Evolutionary conservation across 2,797 vertebrate species (phyloP).

Genomic region (Caiman crocodilus): DNA sequence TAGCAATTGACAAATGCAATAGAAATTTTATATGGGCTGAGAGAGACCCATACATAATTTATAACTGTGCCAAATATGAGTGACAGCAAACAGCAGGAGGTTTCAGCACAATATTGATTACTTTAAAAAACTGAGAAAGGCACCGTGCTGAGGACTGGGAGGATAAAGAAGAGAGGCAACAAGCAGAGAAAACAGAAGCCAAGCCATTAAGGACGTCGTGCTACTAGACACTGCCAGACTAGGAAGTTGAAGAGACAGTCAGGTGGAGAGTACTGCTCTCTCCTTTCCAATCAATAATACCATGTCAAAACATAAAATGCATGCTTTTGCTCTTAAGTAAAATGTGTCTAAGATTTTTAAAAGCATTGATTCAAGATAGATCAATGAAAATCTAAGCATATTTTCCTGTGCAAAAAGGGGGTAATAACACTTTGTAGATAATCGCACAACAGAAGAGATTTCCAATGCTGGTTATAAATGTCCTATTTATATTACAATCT

Average conservation of each 20-base stretch:
- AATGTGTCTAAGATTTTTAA: slow-evolving; percentile 99
- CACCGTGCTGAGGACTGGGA: slow-evolving; percentile 82
- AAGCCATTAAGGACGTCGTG: slow-evolving; percentile 95
- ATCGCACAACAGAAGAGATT: slow-evolving; percentile 86
- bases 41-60: slow-evolving; percentile 94
- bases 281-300: slow-evolving; percentile 91
- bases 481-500: slow-evolving; percentile 79
- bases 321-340: slow-evolving; percentile 99
- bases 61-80: slow-evolving; percentile 91
- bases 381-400: slow-evolving; percentile 93
- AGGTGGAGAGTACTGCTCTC: slow-evolving; percentile 75
- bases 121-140: slow-evolving; percentile 87
- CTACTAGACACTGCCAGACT: slow-evolving; percentile 87
- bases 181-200: slow-evolving; percentile 84
- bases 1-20: slow-evolving; percentile 94
- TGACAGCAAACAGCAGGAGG: slow-evolving; percentile 90
- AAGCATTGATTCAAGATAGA: slow-evolving; percentile 96
- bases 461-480: slow-evolving; percentile 75
- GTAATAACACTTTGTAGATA: slow-evolving; percentile 92
- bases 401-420: slow-evolving; percentile 91
- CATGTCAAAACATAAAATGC: slow-evolving; percentile 99
- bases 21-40: slow-evolving; percentile 94
- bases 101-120: slow-evolving; percentile 92
- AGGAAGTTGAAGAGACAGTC: slow-evolving; percentile 79
- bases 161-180: slow-evolving; percentile 79